Evolutionary conservation across 2,797 vertebrate genomes (phyloP), one percentile per base, ranked within the genome.

Genomic region (Chanos chanos): DNA sequence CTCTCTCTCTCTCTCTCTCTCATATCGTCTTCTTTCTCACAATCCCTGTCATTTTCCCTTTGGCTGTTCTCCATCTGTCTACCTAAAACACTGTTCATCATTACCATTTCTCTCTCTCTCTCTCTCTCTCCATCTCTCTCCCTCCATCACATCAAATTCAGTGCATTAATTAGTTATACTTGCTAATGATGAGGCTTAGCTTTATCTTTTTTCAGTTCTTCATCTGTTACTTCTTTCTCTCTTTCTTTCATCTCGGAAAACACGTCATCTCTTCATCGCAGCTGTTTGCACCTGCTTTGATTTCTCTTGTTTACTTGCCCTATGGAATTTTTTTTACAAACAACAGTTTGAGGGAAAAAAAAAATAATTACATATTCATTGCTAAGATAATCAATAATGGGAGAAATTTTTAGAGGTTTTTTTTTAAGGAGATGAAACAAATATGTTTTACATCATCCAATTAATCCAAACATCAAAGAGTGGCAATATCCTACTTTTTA

Each of bases 61-160:
- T 37, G 51, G 41, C 41, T 57, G 19, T 27, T 47, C 65, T 68
- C 49, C 56, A 50, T 65, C 30, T 43, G 48, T 45, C 18, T 41
- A 12, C 49, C 24, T 60, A 59, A 57, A 60, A 64, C 51, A 56
- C 47, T 21, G 25, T 51, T 58, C 36, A 52, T 58, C 66, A 56
- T 2, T 37, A 31, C 13, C 21, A 30, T 16, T 44, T 40, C 15
- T 52, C 27, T 34, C 21, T 16, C 33, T 40, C 7, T 28, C 45
- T 54, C n/a, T 48, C 31, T 48, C 19, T 39, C 34, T 44, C 31
- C 31, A 27, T 53, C 21, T 16, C 5, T 63, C 66, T 63, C 36
- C 8, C 44, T 57, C 36, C 18, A 10, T 57, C 52, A 56, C 22
- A 21, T 15, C 51, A 31, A 41, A 51, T 31, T 52, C 49, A 48